Percentiles rank a stretch among this genome's conserved stretches.
These are phyloP conservation scores for Phyto melanocephala DNA, from an alignment of 2,888 invertebrate species.

Conservation along the genomic window DNA sequence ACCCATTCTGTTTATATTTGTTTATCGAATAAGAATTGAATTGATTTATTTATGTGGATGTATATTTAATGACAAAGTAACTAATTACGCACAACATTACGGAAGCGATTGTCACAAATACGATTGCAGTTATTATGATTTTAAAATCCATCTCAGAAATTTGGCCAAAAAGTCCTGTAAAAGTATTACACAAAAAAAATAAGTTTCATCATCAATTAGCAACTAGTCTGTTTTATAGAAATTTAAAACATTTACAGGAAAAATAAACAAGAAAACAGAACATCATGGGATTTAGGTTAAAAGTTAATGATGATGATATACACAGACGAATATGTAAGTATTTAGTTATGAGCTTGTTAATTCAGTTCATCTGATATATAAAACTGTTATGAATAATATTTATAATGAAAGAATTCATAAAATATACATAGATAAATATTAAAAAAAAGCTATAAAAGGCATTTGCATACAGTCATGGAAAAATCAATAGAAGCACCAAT, in stretches of 20 bases:
- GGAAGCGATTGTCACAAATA: slow-evolving; percentile 73
- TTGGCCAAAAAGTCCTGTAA: slow-evolving; percentile 79
- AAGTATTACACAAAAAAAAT: slow-evolving; percentile 64
- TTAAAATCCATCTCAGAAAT: slow-evolving; percentile 79
- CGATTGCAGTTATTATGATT: slow-evolving; percentile 76
- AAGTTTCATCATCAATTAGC: slow-evolving; percentile 15
- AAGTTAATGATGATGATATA: slow-evolving; percentile 31
- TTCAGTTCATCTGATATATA: neutral
- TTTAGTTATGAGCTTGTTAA: neutral
- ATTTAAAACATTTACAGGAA: slow-evolving; percentile 28
- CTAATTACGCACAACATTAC: slow-evolving; percentile 71
- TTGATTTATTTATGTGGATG: slow-evolving; percentile 65
- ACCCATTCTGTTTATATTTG: neutral
- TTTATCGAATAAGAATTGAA: neutral
- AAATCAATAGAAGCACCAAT: neutral
- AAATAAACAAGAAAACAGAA: slow-evolving; percentile 6
- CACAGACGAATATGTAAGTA: neutral
- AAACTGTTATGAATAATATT: neutral
- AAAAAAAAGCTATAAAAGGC: neutral
- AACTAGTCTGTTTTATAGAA: neutral
- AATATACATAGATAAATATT: neutral
- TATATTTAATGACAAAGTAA: slow-evolving; percentile 70
- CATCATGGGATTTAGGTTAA: slow-evolving; percentile 22
- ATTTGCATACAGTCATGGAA: neutral
- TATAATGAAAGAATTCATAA: neutral